These are phyloP conservation scores for Gastrophryne carolinensis DNA, from an alignment of 2,797 vertebrate genomes.

Conservation along the genomic window DNA sequence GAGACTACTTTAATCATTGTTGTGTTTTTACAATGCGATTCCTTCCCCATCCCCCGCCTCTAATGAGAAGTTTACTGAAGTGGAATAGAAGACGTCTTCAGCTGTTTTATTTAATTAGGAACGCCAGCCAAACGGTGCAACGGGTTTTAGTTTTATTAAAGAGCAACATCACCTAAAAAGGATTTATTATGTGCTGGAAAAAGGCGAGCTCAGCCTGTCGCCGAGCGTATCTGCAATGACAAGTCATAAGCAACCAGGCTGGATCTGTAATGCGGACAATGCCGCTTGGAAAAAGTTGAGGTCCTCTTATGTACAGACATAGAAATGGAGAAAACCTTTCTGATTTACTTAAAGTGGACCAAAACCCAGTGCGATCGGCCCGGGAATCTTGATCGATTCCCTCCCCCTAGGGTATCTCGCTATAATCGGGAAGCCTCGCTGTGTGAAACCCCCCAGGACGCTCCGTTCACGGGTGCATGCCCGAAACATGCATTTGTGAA, in stretches of 20 bases:
- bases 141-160: not conserved
- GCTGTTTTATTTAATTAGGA: constrained; percentile 5
- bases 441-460: too few species aligned
- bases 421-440: too few species aligned
- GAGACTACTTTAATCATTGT: not conserved
- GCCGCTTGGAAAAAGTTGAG: too few species aligned
- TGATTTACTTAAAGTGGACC: too few species aligned
- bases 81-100: constrained; percentile 2
- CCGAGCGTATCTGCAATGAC: too few species aligned
- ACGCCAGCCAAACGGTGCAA: not conserved
- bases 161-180: not conserved
- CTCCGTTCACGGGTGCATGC: too few species aligned
- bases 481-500: too few species aligned
- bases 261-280: not conserved
- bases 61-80: constrained; percentile 6
- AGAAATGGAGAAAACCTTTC: too few species aligned
- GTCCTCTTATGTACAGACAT: too few species aligned
- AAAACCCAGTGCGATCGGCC: too few species aligned
- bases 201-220: not conserved
- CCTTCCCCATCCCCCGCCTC: not conserved
- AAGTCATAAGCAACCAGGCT: not conserved
- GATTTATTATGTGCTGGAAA: not conserved
- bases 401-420: too few species aligned
- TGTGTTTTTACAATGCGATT: not conserved
- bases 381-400: too few species aligned